Conservation (phyloP, 1,140 invertebrate species). For the Nephila pilipes region DNA sequence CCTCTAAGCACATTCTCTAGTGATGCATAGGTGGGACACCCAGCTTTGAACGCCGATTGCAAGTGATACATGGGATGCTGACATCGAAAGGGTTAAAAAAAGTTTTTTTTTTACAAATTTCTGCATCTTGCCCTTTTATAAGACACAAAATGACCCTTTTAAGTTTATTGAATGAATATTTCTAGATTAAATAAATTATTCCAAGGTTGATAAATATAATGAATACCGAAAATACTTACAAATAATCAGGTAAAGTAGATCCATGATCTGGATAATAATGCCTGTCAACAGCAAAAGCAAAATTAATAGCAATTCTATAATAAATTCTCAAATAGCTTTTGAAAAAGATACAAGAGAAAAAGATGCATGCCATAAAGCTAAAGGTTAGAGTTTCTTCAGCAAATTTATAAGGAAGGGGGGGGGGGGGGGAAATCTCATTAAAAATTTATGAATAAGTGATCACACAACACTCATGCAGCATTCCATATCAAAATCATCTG, state of each 20-base stretch:
- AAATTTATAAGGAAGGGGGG: too few species aligned
- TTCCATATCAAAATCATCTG: constrained; percentile 68
- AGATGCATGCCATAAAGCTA: neutral
- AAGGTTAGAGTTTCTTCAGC: neutral
- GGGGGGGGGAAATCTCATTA: neutral
- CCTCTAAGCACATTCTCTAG: too few species aligned
- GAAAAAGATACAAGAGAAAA: neutral
- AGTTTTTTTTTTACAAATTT: neutral
- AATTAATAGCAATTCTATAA: neutral
- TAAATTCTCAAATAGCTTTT: neutral
- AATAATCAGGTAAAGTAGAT: constrained; percentile 86
- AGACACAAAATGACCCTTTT: too few species aligned
- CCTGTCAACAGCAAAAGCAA: constrained; percentile 48
- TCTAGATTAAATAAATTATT: too few species aligned
- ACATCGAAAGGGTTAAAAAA: too few species aligned
- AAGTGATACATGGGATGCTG: too few species aligned
- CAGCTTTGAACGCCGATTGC: too few species aligned
- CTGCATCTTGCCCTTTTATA: too few species aligned
- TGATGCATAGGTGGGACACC: too few species aligned
- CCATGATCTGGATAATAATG: constrained; percentile 79
- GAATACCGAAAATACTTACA: constrained; percentile 82
- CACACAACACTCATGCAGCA: constrained; percentile 60
- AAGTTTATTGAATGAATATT: too few species aligned
- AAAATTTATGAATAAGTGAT: neutral
- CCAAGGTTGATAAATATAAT: too few species aligned